Percentiles rank a stretch among this genome's conserved stretches.
Conservation (phyloP, 2,797 vertebrate species). For the Hirundo rustica region DNA sequence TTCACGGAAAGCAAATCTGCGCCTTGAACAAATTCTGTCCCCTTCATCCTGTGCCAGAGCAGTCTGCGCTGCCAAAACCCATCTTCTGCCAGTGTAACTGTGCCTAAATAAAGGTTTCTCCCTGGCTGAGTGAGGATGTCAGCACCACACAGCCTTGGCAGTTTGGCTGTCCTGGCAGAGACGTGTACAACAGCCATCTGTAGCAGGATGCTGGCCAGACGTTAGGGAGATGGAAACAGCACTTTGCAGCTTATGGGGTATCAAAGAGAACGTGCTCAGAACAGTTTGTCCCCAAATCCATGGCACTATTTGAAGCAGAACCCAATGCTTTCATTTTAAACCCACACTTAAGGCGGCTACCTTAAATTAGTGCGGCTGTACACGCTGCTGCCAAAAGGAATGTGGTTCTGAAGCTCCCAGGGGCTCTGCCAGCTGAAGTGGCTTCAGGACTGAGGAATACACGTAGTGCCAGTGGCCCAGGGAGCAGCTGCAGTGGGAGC, state of each 20-base stretch:
- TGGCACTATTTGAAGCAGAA: not conserved
- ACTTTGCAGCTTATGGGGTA: not conserved
- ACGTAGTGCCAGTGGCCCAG: fast-evolving
- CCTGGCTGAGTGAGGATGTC: not conserved
- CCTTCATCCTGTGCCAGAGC: not conserved
- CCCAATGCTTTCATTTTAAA: not conserved
- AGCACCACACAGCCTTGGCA: not conserved
- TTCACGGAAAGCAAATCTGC: not conserved
- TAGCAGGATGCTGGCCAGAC: not conserved
- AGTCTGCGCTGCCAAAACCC: not conserved
- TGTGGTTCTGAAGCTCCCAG: not conserved
- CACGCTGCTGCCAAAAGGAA: not conserved
- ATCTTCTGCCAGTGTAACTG: not conserved
- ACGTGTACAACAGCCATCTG: not conserved
- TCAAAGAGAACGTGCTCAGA: not conserved
- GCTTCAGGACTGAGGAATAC: not conserved
- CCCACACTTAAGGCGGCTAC: not conserved
- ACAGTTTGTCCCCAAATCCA: not conserved
- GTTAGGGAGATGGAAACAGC: not conserved
- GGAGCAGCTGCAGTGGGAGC: not conserved
- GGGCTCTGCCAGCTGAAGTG: not conserved
- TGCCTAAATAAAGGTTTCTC: not conserved
- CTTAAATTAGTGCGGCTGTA: not conserved
- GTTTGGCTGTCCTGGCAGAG: not conserved
- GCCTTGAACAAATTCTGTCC: not conserved